These are phyloP conservation scores for Spinus pinus DNA, from an alignment of 2,797 vertebrate genomes.

Conservation along the genomic window DNA sequence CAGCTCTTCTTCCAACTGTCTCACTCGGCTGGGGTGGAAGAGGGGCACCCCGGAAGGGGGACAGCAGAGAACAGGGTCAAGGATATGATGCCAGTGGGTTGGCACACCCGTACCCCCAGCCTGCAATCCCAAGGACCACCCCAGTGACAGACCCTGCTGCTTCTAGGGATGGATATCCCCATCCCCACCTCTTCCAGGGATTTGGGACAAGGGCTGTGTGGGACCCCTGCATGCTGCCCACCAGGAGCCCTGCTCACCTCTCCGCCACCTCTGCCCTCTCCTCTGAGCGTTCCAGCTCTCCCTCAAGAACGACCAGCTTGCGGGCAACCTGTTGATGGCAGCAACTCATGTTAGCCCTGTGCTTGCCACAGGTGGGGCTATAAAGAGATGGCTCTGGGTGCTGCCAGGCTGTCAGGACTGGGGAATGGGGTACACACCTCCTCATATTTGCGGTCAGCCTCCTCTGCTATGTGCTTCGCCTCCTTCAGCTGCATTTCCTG, in stretches of 20 bases:
- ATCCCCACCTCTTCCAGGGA: neutral
- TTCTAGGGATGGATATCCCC: neutral
- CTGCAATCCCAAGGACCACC: neutral
- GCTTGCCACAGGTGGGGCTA: neutral
- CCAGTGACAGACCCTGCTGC: accelerated
- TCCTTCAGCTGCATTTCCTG: conserved; percentile 98
- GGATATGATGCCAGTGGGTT: accelerated
- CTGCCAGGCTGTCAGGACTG: neutral
- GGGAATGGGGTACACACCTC: conserved; percentile 77
- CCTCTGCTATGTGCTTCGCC: conserved; percentile 96
- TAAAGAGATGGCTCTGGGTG: accelerated
- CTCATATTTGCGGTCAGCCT: conserved; percentile 96
- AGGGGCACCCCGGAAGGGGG: conserved; percentile 31
- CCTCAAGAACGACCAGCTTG: conserved; percentile 95
- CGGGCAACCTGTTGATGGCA: conserved; percentile 84
- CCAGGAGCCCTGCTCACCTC: conserved; percentile 74
- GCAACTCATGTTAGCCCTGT: accelerated
- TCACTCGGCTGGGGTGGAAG: conserved; percentile 83
- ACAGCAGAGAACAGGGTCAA: conserved; percentile 67
- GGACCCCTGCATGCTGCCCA: accelerated
- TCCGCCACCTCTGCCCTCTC: conserved; percentile 95
- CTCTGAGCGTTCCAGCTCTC: conserved; percentile 94
- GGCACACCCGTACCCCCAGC: neutral
- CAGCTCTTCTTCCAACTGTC: conserved; percentile 93
- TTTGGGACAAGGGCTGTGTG: neutral